Evolutionary conservation across 1,140 invertebrate genomes (phyloP), one percentile per base, ranked within the genome.

Genomic region (Brachionus rubens): DNA sequence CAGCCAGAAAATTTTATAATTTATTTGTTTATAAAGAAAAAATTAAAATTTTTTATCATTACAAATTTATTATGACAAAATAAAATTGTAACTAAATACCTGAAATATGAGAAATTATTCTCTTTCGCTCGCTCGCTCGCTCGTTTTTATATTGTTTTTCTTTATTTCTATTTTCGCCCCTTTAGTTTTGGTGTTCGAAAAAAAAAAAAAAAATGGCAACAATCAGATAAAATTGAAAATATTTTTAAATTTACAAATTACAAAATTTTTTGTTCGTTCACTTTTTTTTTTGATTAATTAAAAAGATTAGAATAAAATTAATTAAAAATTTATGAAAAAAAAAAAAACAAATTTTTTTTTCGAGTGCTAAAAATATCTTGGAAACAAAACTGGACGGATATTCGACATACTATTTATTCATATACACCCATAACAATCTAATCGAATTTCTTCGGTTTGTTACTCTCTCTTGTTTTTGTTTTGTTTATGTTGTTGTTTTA

Each of bases 11-110:
- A 36, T 59, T 59, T 36, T 33, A 14, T 16, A 52, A 59, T 59
- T 59, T 59, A 59, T 59, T 59, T 59, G 54, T 59, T 59, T 59
- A 59, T 59, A 54, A 54, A 4, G 16, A 59, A 59, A 59, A 59
- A 59, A 59, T 16, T 33, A 33, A 33, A 59, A 59, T 59, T 33
- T 33, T 59, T n/a, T 59, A 59, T 59, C 30, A 33, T 59, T 59
- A 33, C 28, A 33, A 59, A 16, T 36, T 59, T 33, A 59, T 59
- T 59, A 33, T 36, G 54, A 36, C 19, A 33, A 59, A 16, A 19
- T 28, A 28, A 54, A 28, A 30, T 33, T 59, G 30, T n/a, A 33
- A 59, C 26, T 33, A 59, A 59, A 59, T 59, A 33, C 54, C 54
- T 59, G 30, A 36, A 33, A 59, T 33, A 59, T 59, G 54, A 59